These are phyloP conservation scores for Chlamydotis undulata DNA, from an alignment of 2,113 vertebrate genomes.

Conservation along the genomic window DNA sequence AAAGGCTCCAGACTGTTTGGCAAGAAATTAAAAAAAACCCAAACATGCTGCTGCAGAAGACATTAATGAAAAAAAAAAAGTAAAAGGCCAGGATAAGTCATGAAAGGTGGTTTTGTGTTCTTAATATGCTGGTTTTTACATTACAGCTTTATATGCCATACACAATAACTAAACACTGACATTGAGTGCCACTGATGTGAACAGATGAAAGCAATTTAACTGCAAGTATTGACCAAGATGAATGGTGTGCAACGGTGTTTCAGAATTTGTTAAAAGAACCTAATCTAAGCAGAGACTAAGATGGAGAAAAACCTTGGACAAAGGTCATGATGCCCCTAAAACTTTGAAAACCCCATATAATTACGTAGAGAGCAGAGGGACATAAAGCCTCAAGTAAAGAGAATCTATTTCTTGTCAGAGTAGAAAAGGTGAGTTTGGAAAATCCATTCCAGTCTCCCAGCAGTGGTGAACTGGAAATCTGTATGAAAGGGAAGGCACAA, in stretches of 20 bases:
- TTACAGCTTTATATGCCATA: background rate
- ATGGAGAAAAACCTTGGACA: background rate
- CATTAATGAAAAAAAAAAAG: background rate
- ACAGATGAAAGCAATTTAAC: background rate
- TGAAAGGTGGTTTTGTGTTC: background rate
- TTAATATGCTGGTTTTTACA: background rate
- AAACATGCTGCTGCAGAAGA: background rate
- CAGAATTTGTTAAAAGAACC: background rate
- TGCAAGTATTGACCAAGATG: background rate
- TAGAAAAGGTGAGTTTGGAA: background rate
- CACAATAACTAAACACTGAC: background rate
- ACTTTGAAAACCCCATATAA: fast-evolving
- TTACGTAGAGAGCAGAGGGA: background rate
- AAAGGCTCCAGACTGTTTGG: background rate
- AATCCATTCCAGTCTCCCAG: background rate
- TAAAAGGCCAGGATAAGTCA: background rate
- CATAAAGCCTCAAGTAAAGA: background rate
- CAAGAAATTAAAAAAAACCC: background rate
- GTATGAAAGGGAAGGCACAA: background rate
- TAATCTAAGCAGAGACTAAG: background rate
- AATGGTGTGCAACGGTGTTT: background rate
- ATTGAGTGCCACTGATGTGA: background rate
- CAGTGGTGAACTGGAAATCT: background rate
- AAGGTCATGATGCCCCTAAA: background rate
- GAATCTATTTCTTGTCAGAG: background rate